Evolutionary conservation across 2,797 vertebrate species (phyloP).

Genomic region (Sebastes matsubarae): DNA sequence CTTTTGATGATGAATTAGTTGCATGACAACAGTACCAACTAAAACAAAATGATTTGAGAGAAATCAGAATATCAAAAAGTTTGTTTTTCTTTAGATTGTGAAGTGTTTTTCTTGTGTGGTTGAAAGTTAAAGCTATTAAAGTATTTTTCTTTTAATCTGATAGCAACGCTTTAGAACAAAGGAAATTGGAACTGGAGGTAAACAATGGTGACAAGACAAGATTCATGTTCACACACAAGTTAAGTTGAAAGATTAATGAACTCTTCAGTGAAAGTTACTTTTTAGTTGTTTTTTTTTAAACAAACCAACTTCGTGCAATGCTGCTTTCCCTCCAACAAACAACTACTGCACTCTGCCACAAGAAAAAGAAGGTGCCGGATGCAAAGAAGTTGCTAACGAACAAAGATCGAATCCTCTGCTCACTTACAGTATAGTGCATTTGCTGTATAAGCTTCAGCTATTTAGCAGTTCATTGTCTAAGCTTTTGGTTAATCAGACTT

Average conservation of each 20-base stretch:
- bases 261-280: background rate
- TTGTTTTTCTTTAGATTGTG: background rate
- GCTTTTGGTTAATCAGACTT: background rate
- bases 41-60: background rate
- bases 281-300: background rate
- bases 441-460: background rate
- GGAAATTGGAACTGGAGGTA: background rate
- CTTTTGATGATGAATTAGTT: background rate
- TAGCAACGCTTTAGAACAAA: background rate
- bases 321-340: background rate
- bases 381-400: background rate
- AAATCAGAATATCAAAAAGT: background rate
- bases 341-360: background rate
- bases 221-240: background rate
- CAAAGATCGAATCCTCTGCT: background rate
- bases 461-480: background rate
- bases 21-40: background rate
- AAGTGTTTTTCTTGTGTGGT: background rate
- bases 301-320: background rate
- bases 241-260: constrained; percentile 2
- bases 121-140: background rate
- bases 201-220: constrained; percentile 5
- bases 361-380: background rate
- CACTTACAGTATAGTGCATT: background rate
- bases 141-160: background rate